Conservation (phyloP, 1,140 invertebrate species). For the Drosophila orena region DNA sequence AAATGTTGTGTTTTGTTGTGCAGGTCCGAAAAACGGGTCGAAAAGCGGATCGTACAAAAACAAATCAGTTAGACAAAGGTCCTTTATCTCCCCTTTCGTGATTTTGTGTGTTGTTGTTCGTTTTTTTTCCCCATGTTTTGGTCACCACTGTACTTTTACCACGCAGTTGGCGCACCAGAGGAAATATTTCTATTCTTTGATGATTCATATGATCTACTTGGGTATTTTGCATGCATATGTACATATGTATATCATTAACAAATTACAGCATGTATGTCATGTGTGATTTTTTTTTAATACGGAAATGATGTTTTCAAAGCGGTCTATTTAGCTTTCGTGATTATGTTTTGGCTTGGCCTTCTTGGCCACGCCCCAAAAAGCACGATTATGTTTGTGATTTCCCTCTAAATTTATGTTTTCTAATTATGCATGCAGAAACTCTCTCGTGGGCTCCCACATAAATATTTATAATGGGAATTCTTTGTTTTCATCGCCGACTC, state of each 20-base stretch:
- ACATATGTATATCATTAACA: too few species aligned
- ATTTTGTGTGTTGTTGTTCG: not conserved
- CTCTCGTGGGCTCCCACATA: slow-evolving; percentile 56
- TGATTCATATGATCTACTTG: not conserved
- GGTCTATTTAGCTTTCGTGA: slow-evolving; percentile 36
- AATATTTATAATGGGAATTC: slow-evolving; percentile 57
- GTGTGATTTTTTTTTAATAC: too few species aligned
- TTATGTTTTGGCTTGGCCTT: slow-evolving; percentile 74
- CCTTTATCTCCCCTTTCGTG: slow-evolving; percentile 38
- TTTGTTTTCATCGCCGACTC: slow-evolving; percentile 56
- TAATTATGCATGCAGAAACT: slow-evolving; percentile 74
- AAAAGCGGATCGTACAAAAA: slow-evolving; percentile 9
- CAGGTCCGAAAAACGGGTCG: slow-evolving; percentile 44
- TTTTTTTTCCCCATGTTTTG: slow-evolving; percentile 55
- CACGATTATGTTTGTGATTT: slow-evolving; percentile 20
- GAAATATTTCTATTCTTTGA: not conserved
- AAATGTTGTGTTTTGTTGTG: slow-evolving; percentile 37
- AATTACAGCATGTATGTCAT: too few species aligned
- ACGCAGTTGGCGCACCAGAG: slow-evolving; percentile 36
- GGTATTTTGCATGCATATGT: too few species aligned
- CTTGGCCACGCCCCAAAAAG: slow-evolving; percentile 53
- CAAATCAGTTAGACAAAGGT: slow-evolving; percentile 46
- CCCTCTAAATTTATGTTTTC: slow-evolving; percentile 31
- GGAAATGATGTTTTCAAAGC: not conserved
- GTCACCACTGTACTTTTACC: slow-evolving; percentile 62